Percentiles rank a stretch among this genome's conserved stretches.
Evolutionary conservation across 2,888 invertebrate species (phyloP).

Genomic region (Corbicula japonica): DNA sequence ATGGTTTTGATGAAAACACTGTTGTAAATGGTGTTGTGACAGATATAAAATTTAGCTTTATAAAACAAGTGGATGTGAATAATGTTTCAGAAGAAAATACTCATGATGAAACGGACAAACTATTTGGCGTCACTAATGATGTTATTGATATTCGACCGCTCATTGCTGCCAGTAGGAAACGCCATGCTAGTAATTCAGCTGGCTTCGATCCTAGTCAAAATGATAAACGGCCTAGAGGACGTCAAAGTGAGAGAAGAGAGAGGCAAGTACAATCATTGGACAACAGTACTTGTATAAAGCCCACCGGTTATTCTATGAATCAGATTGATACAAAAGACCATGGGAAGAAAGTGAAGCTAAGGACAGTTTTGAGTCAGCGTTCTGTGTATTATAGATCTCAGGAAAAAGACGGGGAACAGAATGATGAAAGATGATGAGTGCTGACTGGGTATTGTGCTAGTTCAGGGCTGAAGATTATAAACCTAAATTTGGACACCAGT

Average conservation of each 20-base stretch:
- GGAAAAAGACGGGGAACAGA: not conserved
- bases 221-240: too few species aligned
- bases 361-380: constrained; percentile 49
- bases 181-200: constrained; percentile 44
- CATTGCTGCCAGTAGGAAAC: constrained; percentile 58
- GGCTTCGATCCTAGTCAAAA: constrained; percentile 36
- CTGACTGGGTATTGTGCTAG: too few species aligned
- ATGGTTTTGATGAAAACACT: not conserved
- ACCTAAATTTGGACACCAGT: too few species aligned
- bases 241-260: too few species aligned
- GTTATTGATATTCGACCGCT: constrained; percentile 62
- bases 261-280: too few species aligned
- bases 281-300: too few species aligned
- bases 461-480: too few species aligned
- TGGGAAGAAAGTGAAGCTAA: too few species aligned
- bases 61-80: not conserved
- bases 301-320: too few species aligned
- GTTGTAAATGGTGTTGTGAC: not conserved
- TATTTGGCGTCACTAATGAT: constrained; percentile 36
- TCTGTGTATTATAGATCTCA: constrained; percentile 50
- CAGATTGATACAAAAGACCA: too few species aligned
- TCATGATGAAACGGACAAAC: constrained; percentile 55
- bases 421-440: too few species aligned
- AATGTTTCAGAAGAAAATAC: constrained; percentile 4
- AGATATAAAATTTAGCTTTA: constrained; percentile 5